phyloP scores from a whole-genome alignment of 2,888 invertebrate species.

The Tanypteryx hageni region DNA sequence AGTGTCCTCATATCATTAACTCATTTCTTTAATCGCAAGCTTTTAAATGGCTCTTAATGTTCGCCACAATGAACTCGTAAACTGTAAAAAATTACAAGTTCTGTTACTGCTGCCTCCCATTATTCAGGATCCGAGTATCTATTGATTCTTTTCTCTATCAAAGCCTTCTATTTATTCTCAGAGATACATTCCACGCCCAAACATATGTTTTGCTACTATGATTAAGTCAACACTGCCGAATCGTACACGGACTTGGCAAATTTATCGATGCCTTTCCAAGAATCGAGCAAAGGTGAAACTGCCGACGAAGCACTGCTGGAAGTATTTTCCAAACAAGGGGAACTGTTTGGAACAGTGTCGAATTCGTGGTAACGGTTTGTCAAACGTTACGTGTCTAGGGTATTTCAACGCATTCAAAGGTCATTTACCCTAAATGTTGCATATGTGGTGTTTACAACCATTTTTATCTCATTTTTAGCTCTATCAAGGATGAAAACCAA shows the following conservation, averaged over 20 bases:
- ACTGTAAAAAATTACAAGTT: no score
- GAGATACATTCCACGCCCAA: no score
- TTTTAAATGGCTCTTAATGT: no score
- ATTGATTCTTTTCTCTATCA: no score
- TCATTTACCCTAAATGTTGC: background rate
- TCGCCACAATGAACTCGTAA: no score
- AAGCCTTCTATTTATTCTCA: no score
- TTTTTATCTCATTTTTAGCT: background rate
- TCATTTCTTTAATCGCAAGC: no score
- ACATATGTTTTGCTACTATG: background rate
- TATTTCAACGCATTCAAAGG: background rate
- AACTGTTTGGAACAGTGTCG: background rate
- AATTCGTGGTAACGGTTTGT: background rate
- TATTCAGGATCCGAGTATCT: no score
- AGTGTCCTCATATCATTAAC: no score
- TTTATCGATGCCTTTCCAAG: background rate
- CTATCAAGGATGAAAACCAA: background rate
- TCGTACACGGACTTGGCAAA: constrained; percentile 4
- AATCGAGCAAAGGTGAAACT: background rate
- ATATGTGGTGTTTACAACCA: no score
- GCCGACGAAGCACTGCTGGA: background rate
- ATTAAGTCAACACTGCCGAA: background rate
- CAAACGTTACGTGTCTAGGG: background rate
- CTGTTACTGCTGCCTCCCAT: no score
- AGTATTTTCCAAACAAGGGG: background rate